Evolutionary conservation across 2,888 invertebrate genomes (phyloP).

Genomic region (Pristionchus fissidentatus): DNA sequence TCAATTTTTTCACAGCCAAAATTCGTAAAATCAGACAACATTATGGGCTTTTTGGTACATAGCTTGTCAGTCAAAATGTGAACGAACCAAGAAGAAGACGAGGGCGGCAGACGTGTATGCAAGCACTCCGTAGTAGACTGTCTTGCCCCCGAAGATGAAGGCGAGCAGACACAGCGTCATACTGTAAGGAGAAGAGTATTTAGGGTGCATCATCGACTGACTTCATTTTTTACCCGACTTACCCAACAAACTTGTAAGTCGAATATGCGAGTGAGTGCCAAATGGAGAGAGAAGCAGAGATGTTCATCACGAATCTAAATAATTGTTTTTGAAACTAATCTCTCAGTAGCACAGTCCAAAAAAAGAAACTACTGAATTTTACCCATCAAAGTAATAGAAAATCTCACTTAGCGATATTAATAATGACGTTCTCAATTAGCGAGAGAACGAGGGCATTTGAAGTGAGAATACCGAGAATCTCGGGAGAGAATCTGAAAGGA

Average conservation of each 20-base stretch:
- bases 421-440: constrained; percentile 89
- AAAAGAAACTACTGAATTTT: background rate
- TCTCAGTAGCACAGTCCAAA: constrained; percentile 9
- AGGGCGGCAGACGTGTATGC: constrained; percentile 87
- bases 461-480: constrained; percentile 93
- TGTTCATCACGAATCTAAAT: constrained; percentile 63
- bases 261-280: constrained; percentile 93
- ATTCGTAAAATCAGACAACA: background rate
- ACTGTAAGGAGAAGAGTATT: constrained; percentile 75
- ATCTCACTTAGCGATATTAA: constrained; percentile 85
- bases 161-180: constrained; percentile 86
- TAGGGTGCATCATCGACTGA: no score
- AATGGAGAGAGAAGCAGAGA: constrained; percentile 83
- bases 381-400: background rate
- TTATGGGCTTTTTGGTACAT: background rate
- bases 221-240: no score
- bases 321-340: no score
- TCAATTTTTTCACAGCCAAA: background rate
- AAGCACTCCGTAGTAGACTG: constrained; percentile 85
- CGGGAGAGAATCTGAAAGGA: constrained; percentile 89
- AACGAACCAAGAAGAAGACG: constrained; percentile 87
- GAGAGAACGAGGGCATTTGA: constrained; percentile 95
- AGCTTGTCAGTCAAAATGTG: background rate
- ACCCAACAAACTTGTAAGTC: constrained; percentile 95
- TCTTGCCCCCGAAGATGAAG: constrained; percentile 84